Conservation (phyloP, 1,140 invertebrate genomes). For the Euwallacea fornicatus region DNA sequence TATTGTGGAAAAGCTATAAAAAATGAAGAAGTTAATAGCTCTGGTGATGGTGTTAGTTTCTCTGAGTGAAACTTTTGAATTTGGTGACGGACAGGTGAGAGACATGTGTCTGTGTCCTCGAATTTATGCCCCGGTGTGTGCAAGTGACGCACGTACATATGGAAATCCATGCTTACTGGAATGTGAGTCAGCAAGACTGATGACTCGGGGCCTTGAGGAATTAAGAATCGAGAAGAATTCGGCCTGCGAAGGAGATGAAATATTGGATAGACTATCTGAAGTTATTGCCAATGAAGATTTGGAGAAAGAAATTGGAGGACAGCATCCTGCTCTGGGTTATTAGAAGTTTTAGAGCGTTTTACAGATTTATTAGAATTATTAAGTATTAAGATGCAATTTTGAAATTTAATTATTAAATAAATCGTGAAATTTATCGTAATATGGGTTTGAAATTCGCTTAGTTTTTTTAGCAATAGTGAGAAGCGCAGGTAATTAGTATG, state of each 20-base stretch:
- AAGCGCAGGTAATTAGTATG: no score
- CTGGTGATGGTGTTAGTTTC: not conserved
- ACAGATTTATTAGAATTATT: no score
- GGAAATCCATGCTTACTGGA: slow-evolving; percentile 53
- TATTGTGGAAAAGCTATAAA: not conserved
- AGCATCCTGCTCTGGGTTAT: no score
- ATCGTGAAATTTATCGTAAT: no score
- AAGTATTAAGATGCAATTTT: no score
- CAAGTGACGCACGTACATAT: slow-evolving; percentile 52
- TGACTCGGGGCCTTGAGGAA: slow-evolving; percentile 11
- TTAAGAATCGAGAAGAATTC: slow-evolving; percentile 16
- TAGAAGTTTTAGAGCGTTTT: no score
- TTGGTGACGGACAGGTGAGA: not conserved
- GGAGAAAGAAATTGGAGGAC: no score
- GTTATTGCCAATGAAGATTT: not conserved
- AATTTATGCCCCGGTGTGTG: slow-evolving; percentile 54
- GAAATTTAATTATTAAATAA: no score
- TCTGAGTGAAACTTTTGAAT: not conserved
- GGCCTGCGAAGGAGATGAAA: slow-evolving; percentile 24
- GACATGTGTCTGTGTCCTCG: slow-evolving; percentile 52
- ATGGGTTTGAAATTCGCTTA: no score
- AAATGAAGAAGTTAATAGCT: not conserved
- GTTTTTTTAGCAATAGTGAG: no score
- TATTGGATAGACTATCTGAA: not conserved
- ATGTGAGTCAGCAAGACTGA: slow-evolving; percentile 41